A percentile compares a stretch with the other conserved stretches of the same genome.
Evolutionary conservation across 2,797 vertebrate species (phyloP).

Genomic region (Peromyscus melanophrys): DNA sequence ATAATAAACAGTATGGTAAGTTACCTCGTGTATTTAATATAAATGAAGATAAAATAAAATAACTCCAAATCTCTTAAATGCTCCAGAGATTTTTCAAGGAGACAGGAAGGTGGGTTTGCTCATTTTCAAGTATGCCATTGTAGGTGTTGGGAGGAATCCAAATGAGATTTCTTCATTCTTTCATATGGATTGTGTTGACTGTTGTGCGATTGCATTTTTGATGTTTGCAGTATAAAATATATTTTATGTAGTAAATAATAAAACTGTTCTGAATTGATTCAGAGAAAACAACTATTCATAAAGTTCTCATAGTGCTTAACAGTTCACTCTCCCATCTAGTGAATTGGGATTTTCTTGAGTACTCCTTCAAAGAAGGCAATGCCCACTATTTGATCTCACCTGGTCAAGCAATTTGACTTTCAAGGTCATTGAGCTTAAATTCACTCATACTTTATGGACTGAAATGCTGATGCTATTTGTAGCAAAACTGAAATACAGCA

Average conservation of each 20-base stretch:
- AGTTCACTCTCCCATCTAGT: slow-evolving; percentile 43
- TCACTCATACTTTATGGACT: slow-evolving; percentile 40
- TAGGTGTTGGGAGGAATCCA: slow-evolving; percentile 42
- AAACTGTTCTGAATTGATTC: slow-evolving; percentile 77
- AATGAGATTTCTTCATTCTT: slow-evolving; percentile 69
- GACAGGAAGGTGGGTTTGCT: slow-evolving; percentile 60
- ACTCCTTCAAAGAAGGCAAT: neutral
- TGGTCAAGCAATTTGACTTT: slow-evolving; percentile 57
- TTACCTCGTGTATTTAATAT: slow-evolving; percentile 67
- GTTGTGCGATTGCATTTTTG: slow-evolving; percentile 69
- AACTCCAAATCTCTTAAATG: slow-evolving; percentile 33
- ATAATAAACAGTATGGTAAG: slow-evolving; percentile 72
- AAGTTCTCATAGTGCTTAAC: slow-evolving; percentile 72
- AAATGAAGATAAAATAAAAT: slow-evolving; percentile 69
- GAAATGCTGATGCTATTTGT: slow-evolving; percentile 31
- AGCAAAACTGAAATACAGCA: slow-evolving; percentile 35
- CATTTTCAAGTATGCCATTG: slow-evolving; percentile 71
- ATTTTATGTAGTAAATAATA: slow-evolving; percentile 70
- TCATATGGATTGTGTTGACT: slow-evolving; percentile 76
- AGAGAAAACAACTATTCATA: slow-evolving; percentile 79
- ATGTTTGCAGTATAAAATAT: slow-evolving; percentile 79
- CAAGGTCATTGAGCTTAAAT: slow-evolving; percentile 57
- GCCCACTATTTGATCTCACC: slow-evolving; percentile 26
- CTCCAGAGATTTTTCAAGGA: slow-evolving; percentile 72
- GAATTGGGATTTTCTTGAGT: slow-evolving; percentile 50